These are phyloP conservation scores for Lineus longissimus DNA, from an alignment of 1,140 invertebrate species.

Conservation along the genomic window DNA sequence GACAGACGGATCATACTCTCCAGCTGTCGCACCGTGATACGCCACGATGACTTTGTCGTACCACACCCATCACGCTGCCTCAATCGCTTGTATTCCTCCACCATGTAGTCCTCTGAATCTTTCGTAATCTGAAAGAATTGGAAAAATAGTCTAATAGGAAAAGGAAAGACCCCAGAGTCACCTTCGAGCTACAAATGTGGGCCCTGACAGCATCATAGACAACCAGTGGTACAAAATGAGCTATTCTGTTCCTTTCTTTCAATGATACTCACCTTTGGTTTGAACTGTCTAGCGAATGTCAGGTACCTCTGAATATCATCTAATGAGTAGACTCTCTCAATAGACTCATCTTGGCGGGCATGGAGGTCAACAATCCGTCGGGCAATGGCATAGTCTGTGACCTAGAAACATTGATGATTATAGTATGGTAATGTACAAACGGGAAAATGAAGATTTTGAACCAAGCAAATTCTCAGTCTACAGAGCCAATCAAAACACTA, in stretches of 20 bases:
- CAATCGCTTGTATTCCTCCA: constrained; percentile 84
- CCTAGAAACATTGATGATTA: too few relatives aligned
- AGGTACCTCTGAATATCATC: constrained; percentile 83
- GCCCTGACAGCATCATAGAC: background rate
- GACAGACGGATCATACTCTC: constrained; percentile 95
- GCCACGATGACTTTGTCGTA: constrained; percentile 70
- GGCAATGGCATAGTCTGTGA: constrained; percentile 92
- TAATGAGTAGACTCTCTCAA: constrained; percentile 59
- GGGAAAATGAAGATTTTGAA: background rate
- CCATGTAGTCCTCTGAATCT: constrained; percentile 72
- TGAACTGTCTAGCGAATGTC: constrained; percentile 93
- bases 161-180: background rate
- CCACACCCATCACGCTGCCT: constrained; percentile 76
- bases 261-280: constrained; percentile 70
- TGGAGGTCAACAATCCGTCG: constrained; percentile 93
- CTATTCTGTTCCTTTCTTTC: background rate
- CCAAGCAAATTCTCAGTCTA: too few relatives aligned
- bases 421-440: too few relatives aligned
- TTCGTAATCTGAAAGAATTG: constrained; percentile 55
- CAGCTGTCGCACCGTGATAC: constrained; percentile 97
- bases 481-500: too few relatives aligned
- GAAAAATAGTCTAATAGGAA: too few relatives aligned
- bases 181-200: too few relatives aligned
- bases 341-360: constrained; percentile 69
- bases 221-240: background rate